Base-by-base conservation (phyloP, 2,797 vertebrate species). In the Gymnoscopelus microlampas region DNA sequence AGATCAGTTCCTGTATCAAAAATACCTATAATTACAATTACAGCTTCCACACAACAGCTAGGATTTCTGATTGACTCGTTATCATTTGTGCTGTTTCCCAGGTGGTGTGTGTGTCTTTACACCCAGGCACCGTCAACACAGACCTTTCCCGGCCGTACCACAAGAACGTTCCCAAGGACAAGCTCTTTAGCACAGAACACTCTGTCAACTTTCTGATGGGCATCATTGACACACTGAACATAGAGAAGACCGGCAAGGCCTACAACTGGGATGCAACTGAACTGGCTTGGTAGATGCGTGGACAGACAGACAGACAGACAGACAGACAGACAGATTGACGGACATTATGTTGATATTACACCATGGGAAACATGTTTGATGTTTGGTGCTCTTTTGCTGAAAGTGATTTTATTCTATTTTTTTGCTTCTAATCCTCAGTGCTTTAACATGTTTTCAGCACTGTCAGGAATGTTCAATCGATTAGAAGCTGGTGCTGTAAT, bases 91-190 rank as follows among this genome's bases (percentile, higher is more conserved):
- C 4, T 64, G 54, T 56, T 53, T 66, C n/a, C 51, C 54, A 90
- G 76, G 85, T 93, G 71, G 82, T 94, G 76, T 94, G 92, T 59
- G 89, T 94, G 76, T 92, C 88, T 71, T 76, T 94, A 63, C 87
- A 91, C 70, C 88, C 86, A 44, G 91, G 91, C 63, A 86, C 77
- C 0, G 82, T 94, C 15, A 77, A 93, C 76, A 94, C 91, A 0
- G 87, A 90, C 71, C 88, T 95, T 19, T 95, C 93, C 10, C 77
- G 87, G 29, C 85, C 85, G 24, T 93, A 90, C 84, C 91, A 91
- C 74, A 90, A 12, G 50, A 94, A 91, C 3, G 84, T 94, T 26
- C 82, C 77, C 24, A 73, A 85, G 61, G 91, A 91, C 76, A 91
- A 89, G 74, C 53, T 91, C 59, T 94, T 94, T 63, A 87, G 74